Percentiles rank a stretch among this genome's conserved stretches.
Conservation (phyloP, 2,113 vertebrate genomes). For the Scophthalmus maximus region DNA sequence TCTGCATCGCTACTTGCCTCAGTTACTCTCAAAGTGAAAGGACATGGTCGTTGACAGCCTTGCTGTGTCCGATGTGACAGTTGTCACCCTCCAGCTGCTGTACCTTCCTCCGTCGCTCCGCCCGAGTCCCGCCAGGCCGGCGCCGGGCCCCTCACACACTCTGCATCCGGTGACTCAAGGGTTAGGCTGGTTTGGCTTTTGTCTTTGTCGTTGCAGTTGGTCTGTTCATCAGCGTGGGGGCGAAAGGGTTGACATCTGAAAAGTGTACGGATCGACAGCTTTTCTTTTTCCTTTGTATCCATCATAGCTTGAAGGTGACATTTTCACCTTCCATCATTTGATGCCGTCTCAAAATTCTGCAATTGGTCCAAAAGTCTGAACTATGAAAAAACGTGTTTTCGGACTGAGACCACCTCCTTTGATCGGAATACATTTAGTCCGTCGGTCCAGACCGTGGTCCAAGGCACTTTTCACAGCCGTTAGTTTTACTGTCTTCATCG, state of each 20-base stretch:
- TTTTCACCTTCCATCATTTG: conserved; percentile 27
- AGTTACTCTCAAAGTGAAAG: conserved; percentile 34
- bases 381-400: too few relatives aligned
- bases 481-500: too few relatives aligned
- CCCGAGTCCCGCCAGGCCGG: conserved; percentile 19
- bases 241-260: conserved; percentile 12
- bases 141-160: conserved; percentile 12
- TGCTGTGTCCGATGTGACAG: conserved; percentile 61
- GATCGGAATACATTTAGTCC: too few relatives aligned
- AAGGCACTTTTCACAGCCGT: too few relatives aligned
- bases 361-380: too few relatives aligned
- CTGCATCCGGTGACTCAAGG: conserved; percentile 45
- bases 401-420: too few relatives aligned
- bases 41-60: conserved; percentile 42
- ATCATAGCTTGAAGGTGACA: background rate
- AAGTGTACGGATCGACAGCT: conserved; percentile 9
- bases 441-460: too few relatives aligned
- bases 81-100: conserved; percentile 31
- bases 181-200: conserved; percentile 14
- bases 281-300: background rate
- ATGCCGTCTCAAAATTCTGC: conserved; percentile 6
- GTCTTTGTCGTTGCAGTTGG: conserved; percentile 11
- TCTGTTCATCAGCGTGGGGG: conserved; percentile 11
- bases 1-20: background rate
- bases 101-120: conserved; percentile 46